phyloP scores from a whole-genome alignment of 2,888 invertebrate genomes.

The Ditula angustiorana region DNA sequence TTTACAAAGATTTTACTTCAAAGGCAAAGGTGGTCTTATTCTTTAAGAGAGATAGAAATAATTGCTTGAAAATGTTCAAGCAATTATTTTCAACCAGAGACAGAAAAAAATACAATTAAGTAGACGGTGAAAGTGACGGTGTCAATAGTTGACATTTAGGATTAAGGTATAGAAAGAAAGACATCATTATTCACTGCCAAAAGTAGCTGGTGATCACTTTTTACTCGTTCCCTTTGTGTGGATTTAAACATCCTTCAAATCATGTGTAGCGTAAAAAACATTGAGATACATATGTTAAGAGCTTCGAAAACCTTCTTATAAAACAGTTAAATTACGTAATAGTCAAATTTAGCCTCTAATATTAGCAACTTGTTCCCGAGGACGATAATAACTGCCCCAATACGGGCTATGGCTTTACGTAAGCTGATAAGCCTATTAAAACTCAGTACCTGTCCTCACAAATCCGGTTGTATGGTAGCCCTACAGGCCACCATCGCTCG shows the following conservation, averaged over 20 bases:
- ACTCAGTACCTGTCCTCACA: not conserved
- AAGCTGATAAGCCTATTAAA: not conserved
- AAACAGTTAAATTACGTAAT: not conserved
- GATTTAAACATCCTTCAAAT: no score
- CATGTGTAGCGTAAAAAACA: no score
- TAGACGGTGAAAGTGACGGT: no score
- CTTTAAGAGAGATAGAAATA: no score
- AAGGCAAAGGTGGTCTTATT: no score
- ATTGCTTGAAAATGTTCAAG: not conserved
- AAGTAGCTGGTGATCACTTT: no score
- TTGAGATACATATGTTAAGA: no score
- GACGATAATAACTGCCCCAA: not conserved
- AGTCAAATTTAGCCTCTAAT: not conserved
- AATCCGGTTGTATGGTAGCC: not conserved
- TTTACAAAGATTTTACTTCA: no score
- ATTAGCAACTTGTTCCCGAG: not conserved
- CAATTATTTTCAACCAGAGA: not conserved
- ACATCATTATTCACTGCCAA: not conserved
- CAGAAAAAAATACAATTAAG: no score
- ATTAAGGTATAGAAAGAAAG: not conserved
- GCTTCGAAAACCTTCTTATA: no score
- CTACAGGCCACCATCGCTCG: constrained; percentile 41
- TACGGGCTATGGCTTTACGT: not conserved
- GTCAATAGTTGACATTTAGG: no score
- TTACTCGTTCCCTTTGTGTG: no score